Evolutionary conservation across 2,888 invertebrate genomes (phyloP), one percentile per base, ranked within the genome.

Genomic region (Amphiduros pacificus): DNA sequence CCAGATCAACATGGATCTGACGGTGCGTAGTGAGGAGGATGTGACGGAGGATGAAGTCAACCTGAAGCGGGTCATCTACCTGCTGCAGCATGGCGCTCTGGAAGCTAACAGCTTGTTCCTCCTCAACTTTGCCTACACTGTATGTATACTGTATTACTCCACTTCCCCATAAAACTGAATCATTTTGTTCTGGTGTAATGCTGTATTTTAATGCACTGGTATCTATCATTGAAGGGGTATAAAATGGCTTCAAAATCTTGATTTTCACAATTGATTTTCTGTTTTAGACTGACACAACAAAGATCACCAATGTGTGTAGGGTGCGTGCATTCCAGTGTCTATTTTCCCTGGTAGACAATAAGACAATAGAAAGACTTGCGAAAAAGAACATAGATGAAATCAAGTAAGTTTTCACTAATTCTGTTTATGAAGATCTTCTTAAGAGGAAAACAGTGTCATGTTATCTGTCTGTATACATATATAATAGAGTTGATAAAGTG

Each of bases 301-400:
- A 32, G 17, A 55, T 65, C 6, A 70, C 66, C 5, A 67, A 65
- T 36, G 55, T 69, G 50, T 73, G 74, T 52, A 68, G 69, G 29
- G 68, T 77, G 32, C 56, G 73, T 32, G 75, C 75, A 1, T 58
- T 78, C 29, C 66, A 71, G 27, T 77, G 77, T 65, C 62, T 77
- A 26, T 68, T 78, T 17, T 63, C 73, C 27, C 50, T 77, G 26
- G 70, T 66, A 44, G 71, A 74, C 58, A 66, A 71, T 27, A 66
- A 67, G 4, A 66, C 69, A 1, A 64, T 76, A 24, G 58, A 67
- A 52, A 64, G 63, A 29, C 27, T 62, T 4, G 64, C 64, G 41
- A 62, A 67, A 40, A 68, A 65, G 28, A 60, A 68, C 5, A 48
- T 67, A 17, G 62, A 69, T 14, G 66, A 72, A 36, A 62, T 76